Percentiles rank a stretch among this genome's conserved stretches.
Evolutionary conservation across 2,797 vertebrate species (phyloP).

Genomic region (Melanotaenia pygmaea): DNA sequence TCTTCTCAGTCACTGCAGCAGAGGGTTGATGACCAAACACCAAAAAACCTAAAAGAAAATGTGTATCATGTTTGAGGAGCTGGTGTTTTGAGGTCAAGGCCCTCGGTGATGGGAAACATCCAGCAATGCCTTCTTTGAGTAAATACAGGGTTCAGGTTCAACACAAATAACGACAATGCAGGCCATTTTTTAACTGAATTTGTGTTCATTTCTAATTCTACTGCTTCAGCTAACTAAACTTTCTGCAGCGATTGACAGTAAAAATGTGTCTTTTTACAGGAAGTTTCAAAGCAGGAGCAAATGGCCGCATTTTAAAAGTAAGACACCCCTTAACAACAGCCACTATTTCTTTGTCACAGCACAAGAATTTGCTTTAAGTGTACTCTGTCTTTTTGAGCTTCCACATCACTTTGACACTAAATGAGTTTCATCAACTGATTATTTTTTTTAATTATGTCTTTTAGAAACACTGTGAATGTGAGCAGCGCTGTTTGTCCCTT

Average conservation of each 20-base stretch:
- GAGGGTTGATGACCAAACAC: neutral
- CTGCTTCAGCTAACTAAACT: too few relatives aligned
- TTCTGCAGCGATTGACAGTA: slow-evolving; percentile 17
- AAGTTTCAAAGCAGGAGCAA: slow-evolving; percentile 96
- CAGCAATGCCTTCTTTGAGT: neutral
- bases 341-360: neutral
- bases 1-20: neutral
- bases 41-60: neutral
- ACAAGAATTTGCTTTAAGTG: neutral
- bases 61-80: neutral
- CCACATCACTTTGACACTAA: neutral
- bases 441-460: slow-evolving; percentile 1
- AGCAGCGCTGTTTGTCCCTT: slow-evolving; percentile 94
- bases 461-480: slow-evolving; percentile 96
- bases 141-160: neutral
- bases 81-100: too few relatives aligned
- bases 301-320: slow-evolving; percentile 92
- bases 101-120: neutral
- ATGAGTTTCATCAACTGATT: neutral
- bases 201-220: too few relatives aligned
- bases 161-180: too few relatives aligned
- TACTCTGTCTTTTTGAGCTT: neutral
- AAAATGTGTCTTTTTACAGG: slow-evolving; percentile 77
- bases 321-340: slow-evolving; percentile 10
- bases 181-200: too few relatives aligned